Base-by-base conservation (phyloP, 2,797 vertebrate species). In the Yasuhikotakia modesta region DNA sequence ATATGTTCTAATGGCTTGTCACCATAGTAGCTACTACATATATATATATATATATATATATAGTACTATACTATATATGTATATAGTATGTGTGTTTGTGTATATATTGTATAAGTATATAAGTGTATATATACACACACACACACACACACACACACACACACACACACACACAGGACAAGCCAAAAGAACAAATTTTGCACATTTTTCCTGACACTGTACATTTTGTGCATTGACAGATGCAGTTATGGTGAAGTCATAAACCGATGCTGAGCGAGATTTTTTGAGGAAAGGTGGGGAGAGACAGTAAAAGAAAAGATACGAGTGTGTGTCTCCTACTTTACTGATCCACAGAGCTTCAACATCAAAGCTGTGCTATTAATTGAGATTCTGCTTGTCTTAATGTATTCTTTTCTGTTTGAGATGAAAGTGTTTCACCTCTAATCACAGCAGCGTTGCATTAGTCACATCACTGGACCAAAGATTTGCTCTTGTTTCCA, bases 291-390 rank as follows among this genome's bases (percentile, higher is more conserved):
- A 52, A 65, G 24, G 17, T 50, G 35, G 10, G 16, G 16, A 55
- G 21, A 78, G 22, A 52, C 43, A 21, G 17, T 35, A 77, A 35
- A 55, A 8, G 5, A 5, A 53, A n/a, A 52, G 46, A 78, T 58
- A 30, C 55, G 45, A 39, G 45, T 63, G 19, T 10, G 30, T 50
- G 30, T 43, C 43, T 78, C 22, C 48, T 24, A 19, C 48, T n/a
- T 50, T 22, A 64, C 58, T 71, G 65, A 78, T 78, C 68, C 71
- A 71, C 53, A 64, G 58, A 71, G 53, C 76, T 71, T 48, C 19
- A 65, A 71, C 76, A 78, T 78, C 76, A 78, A 78, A 78, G 76
- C 22, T 46, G 7, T 57, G 55, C 52, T 53, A 78, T 71, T 78
- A 71, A 78, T 71, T 78, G 55, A 71, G 35, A 78, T 71, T 52